A percentile compares a stretch with the other conserved stretches of the same genome.
phyloP scores from a whole-genome alignment of 2,888 invertebrate species.

The Halocaridina rubra region DNA sequence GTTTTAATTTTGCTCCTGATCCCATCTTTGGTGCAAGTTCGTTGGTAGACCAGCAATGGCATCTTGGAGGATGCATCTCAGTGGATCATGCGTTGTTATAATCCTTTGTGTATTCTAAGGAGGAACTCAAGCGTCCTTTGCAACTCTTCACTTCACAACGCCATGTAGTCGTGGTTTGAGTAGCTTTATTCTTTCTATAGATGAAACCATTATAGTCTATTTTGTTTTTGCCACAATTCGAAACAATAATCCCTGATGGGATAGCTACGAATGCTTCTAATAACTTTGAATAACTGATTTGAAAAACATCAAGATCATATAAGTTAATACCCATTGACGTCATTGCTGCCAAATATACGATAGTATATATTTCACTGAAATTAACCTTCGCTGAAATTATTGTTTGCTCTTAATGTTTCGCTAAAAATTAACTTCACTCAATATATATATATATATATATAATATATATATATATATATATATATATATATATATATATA shows the following conservation, averaged over 20 bases:
- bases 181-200: too few species aligned
- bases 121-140: background rate
- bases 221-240: too few species aligned
- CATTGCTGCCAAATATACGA: too few species aligned
- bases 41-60: too few species aligned
- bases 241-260: background rate
- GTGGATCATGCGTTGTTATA: too few species aligned
- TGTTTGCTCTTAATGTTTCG: background rate
- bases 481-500: conserved; percentile 32
- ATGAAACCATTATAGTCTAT: too few species aligned
- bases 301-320: too few species aligned
- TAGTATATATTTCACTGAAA: too few species aligned
- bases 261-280: background rate
- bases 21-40: too few species aligned
- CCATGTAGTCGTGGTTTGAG: background rate
- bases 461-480: conserved; percentile 15
- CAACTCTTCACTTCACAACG: background rate
- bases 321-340: too few species aligned
- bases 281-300: background rate
- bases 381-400: background rate
- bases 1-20: too few species aligned
- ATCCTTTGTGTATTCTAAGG: background rate
- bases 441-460: background rate
- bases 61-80: too few species aligned
- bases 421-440: background rate